Evolutionary conservation across 2,113 vertebrate genomes (phyloP), one percentile per base, ranked within the genome.

Genomic region (Gopherus evgoodei): DNA sequence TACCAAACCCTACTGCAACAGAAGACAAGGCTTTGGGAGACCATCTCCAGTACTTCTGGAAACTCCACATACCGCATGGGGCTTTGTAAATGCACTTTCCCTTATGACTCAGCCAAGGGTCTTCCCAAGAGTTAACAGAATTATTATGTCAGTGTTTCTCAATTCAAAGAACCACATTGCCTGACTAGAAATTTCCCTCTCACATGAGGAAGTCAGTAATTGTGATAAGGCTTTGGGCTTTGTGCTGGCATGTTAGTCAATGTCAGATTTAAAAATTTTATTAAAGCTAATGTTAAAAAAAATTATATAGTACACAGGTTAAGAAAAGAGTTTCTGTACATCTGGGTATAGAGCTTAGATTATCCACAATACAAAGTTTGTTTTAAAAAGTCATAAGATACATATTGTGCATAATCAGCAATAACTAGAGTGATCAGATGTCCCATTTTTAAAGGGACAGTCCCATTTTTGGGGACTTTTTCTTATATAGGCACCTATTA

Each of bases 161-260:
- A 81, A 49, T 69, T 56, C 82, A 89, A 93, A 52, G 17, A 84
- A 88, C 22, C 75, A 52, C n/a, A 50, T 65, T 44, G 93, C 95
- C 86, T 89, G 47, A 83, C 4, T 54, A 94, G 69, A 96, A 96
- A 86, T 14, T 3, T 54, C 93, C 27, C 59, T 25, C 50, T 81
- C 79, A 85, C 27, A 81, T 81, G 14, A 92, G 4, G 24, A 93
- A 94, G 6, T 6, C 91, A 25, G n/a, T 93, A 95, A 86, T 81
- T 19, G n/a, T 3, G 85, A 1, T 81, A 81, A 89, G 42, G 78
- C 81, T 35, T 83, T 90, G 11, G 72, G 72, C 24, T 95, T 96
- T 42, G 75, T 50, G 16, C 17, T 72, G 89, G 80, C 49, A 44
- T 80, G 82, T 25, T 6, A 89, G 69, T 84, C 50, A 42, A 38